Evolutionary conservation across 2,797 vertebrate genomes (phyloP), one percentile per base, ranked within the genome.

Genomic region (Taenioides sp.): DNA sequence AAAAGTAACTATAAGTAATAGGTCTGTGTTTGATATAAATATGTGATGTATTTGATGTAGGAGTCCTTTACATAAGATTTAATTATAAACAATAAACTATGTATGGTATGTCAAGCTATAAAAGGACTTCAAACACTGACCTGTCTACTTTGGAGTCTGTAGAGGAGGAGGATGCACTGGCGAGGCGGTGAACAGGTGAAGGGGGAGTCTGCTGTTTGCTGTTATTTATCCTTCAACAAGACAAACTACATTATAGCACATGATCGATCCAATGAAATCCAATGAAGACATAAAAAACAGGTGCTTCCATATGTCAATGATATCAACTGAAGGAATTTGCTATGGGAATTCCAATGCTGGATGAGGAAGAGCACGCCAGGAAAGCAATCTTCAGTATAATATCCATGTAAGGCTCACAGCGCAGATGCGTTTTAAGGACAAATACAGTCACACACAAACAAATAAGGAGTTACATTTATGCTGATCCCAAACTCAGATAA

Each of bases 61-160:
- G 23, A 43, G n/a, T 70, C 25, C 18, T 65, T 69, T 61, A 22
- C 5, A 57, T 18, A 61, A 60, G 17, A 47, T 28, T 74, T 34
- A 18, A 77, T 64, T 66, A 22, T 25, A 16, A 12, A 22, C 60
- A 18, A 23, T 31, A 17, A 11, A n/a, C 52, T 58, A 18, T 25
- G 17, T 4, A 71, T 18, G 73, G 49, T 34, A 47, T 37, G 12
- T 22, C 71, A 14, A 43, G 14, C 61, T 67, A 9, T 65, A 62
- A 17, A 69, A 60, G 64, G 23, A 63, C n/a, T 7, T 43, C 10
- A 60, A 40, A 62, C 18, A 87, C 92, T 76, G 69, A 98, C 96
- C 95, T 95, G 85, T 97, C 96, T 23, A 86, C 58, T 85, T 94
- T 95, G 87, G 89, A 74, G 63, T 98, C 96, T 22, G 93, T 87